These are phyloP conservation scores for Drosophila sucinea DNA, from an alignment of 1,140 invertebrate species.

Conservation along the genomic window DNA sequence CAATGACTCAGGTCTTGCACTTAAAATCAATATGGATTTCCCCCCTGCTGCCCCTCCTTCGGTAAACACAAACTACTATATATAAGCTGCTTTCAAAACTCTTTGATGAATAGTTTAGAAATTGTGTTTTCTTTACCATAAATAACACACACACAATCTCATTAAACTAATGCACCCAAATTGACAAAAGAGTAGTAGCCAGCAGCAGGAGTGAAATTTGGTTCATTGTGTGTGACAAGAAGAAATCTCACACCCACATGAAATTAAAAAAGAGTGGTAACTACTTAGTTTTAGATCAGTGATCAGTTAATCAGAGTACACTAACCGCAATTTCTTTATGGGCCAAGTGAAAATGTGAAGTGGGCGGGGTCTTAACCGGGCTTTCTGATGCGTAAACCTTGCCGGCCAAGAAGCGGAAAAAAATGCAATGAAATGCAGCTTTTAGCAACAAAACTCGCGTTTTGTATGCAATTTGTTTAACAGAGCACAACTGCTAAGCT, in stretches of 20 bases:
- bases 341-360: slow-evolving; percentile 1
- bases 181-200: slow-evolving; percentile 29
- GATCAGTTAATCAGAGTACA: slow-evolving; percentile 3
- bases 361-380: slow-evolving; percentile 15
- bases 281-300: neutral
- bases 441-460: slow-evolving; percentile 78
- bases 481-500: slow-evolving; percentile 64
- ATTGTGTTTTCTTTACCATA: slow-evolving; percentile 19
- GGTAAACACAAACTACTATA: neutral
- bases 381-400: slow-evolving; percentile 68
- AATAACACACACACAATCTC: slow-evolving; percentile 1
- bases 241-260: neutral
- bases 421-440: slow-evolving; percentile 68
- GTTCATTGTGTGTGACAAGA: neutral
- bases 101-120: slow-evolving; percentile 3
- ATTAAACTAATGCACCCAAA: slow-evolving; percentile 1
- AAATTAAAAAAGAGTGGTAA: neutral
- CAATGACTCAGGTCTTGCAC: neutral
- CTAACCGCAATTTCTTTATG: neutral
- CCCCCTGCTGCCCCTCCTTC: neutral
- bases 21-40: slow-evolving; percentile 1
- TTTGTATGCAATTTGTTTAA: slow-evolving; percentile 81
- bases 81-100: neutral
- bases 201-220: slow-evolving; percentile 33
- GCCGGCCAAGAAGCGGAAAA: slow-evolving; percentile 65